Conservation (phyloP, 1,140 invertebrate genomes). For the Diorhabda sublineata region DNA sequence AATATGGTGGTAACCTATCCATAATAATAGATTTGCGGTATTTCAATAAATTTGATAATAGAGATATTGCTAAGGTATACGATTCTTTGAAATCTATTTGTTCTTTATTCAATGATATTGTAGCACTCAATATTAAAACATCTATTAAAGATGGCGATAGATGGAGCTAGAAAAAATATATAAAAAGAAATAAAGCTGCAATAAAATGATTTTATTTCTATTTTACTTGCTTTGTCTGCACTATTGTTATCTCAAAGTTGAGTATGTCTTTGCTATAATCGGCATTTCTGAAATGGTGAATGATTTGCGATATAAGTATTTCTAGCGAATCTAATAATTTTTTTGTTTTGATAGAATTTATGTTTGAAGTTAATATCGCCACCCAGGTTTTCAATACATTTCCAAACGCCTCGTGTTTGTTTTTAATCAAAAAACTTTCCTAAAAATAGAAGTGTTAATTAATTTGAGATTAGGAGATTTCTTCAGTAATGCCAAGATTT, state of each 20-base stretch:
- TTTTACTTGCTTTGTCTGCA: conserved; percentile 32
- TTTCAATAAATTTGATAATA: conserved; percentile 38
- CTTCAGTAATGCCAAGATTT: no score
- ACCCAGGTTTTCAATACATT: conserved; percentile 30
- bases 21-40: conserved; percentile 36
- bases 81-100: conserved; percentile 25
- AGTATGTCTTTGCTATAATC: conserved; percentile 21
- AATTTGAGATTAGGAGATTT: no score
- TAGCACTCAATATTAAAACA: conserved; percentile 23
- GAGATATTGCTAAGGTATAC: conserved; percentile 25
- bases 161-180: conserved; percentile 32
- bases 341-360: conserved; percentile 36
- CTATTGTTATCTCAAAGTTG: conserved; percentile 29
- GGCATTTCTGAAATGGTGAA: conserved; percentile 15
- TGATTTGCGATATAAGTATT: conserved; percentile 27
- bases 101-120: conserved; percentile 21
- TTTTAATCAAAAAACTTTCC: conserved; percentile 17
- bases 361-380: conserved; percentile 28
- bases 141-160: conserved; percentile 36
- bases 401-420: conserved; percentile 19
- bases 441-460: conserved; percentile 15
- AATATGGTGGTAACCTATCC: conserved; percentile 38
- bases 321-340: conserved; percentile 31
- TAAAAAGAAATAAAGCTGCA: conserved; percentile 12
- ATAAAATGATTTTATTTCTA: conserved; percentile 11